A percentile compares a stretch with the other conserved stretches of the same genome.
Evolutionary conservation across 1,140 invertebrate genomes (phyloP).

Genomic region (Drosophila nigrodunni): DNA sequence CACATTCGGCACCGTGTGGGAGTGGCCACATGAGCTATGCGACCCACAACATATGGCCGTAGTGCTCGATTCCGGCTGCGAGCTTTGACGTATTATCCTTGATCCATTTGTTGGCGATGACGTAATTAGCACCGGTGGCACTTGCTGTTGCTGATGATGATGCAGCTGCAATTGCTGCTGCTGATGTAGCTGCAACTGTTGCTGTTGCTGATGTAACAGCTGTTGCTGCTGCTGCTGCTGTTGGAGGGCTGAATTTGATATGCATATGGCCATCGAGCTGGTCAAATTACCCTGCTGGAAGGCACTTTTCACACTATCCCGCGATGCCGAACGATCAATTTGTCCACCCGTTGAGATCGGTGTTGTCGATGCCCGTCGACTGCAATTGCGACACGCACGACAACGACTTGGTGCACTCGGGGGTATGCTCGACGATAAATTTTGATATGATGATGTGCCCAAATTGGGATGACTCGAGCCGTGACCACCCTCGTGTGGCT

Average conservation of each 20-base stretch:
- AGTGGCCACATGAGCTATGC: slow-evolving; percentile 85
- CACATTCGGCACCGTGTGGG: slow-evolving; percentile 88
- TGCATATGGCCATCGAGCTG: slow-evolving; percentile 74
- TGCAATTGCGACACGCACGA: slow-evolving; percentile 88
- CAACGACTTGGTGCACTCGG: slow-evolving; percentile 86
- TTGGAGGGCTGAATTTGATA: slow-evolving; percentile 65
- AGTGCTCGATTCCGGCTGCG: slow-evolving; percentile 92
- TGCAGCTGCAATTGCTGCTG: slow-evolving; percentile 17
- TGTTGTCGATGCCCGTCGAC: slow-evolving; percentile 90
- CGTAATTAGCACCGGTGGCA: slow-evolving; percentile 89
- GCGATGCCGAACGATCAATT: slow-evolving; percentile 90
- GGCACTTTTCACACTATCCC: slow-evolving; percentile 89
- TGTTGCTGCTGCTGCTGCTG: slow-evolving; percentile 63
- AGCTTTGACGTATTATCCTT: slow-evolving; percentile 94
- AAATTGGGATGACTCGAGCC: slow-evolving; percentile 84
- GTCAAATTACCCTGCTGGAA: slow-evolving; percentile 85
- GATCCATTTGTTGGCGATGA: slow-evolving; percentile 88
- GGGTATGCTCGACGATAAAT: slow-evolving; percentile 86
- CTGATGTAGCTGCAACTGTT: slow-evolving; percentile 46
- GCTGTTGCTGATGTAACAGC: slow-evolving; percentile 43
- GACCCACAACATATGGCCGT: slow-evolving; percentile 87
- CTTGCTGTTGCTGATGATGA: slow-evolving; percentile 69
- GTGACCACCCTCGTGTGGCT: slow-evolving; percentile 74
- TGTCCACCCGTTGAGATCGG: slow-evolving; percentile 89
- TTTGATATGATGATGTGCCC: slow-evolving; percentile 85